Base-by-base conservation (phyloP, 2,888 invertebrate species). In the Trichacis sp. region DNA sequence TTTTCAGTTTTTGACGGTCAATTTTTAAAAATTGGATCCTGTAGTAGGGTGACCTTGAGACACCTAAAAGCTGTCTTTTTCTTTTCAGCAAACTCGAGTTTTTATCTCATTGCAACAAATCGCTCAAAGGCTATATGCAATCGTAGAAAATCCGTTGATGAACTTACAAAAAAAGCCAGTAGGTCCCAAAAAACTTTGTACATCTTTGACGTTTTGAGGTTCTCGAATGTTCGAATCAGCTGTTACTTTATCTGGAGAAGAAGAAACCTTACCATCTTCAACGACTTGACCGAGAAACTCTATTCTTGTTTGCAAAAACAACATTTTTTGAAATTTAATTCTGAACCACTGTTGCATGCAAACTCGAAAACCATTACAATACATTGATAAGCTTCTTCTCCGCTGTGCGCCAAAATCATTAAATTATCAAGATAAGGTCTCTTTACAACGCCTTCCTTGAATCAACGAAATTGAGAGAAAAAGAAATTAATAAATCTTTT, bases 81-180 rank as follows among this genome's bases (percentile, higher is more conserved):
- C 14, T 50, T 38, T 9, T 33, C 24, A 17, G 9, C 20, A 38
- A 65, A 65, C n/a, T 6, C 11, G 45, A 71, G 75, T 48, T 36
- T 4, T 49, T 43, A 15, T 66, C 68, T 14, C 64, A 69, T 40
- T 61, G 65, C 9, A 70, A 60, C 5, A 77, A 42, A 38, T 72
- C 68, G 18, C 67, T 76, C 20, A 77, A 46, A 12, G 73, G 76
- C 64, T 68, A 70, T 8, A n/a, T n/a, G 72, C 69, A 20, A 14
- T 33, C 33, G 2, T 33, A 6, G 33, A 6, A n/a, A 11, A 33
- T 2, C n/a, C n/a, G 2, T 6, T 6, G 11, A 33, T 33, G 11
- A 33, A 33, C n/a, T 33, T 33, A 2, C 33, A n/a, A n/a, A 33
- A 33, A 9, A 24, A 48, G 2, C 24, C 48, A 0, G 60, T 54